Evolutionary conservation across 2,113 vertebrate species (phyloP), one percentile per base, ranked within the genome.

Genomic region (Turdus rufiventris): DNA sequence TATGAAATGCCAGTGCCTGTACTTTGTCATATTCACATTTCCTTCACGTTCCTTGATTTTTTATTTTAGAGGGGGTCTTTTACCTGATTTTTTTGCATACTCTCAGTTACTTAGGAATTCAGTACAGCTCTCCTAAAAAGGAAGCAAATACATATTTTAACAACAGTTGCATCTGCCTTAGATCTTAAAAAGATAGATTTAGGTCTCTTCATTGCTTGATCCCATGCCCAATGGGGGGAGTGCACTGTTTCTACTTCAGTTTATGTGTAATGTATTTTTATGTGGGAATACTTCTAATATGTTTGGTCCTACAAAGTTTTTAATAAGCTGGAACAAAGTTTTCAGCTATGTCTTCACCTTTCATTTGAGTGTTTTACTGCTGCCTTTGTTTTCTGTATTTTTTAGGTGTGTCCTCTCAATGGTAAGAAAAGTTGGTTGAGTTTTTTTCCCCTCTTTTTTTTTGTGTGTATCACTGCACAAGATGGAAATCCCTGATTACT

Each of bases 381-480:
- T 0, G 0, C 57, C 84, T 84, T 61, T 4, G 12, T 77, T 81
- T 91, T 66, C 16, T 28, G 5, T 34, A 3, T 23, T 60, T 33
- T 67, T 76, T 8, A 26, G 19, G 19, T 50, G 4, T 58, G 47
- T 10, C 15, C 26, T 67, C 7, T 11, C 33, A 50, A 16, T 50
- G 8, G 34, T 66, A 56, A 42, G 28, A 66, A 43, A 45, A 29
- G 6, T 40, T 5, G 10, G 14, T 51, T 10, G 51, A 34, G 10
- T 36, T 42, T 31, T 6, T 70, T n/a, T 20, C 4, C 48, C 12
- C 40, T 40, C n/a, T n/a, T 11, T 57, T 61, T 65, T 21, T 48
- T 74, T 77, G 12, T 50, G 23, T 0, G 0, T 24, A 38, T 88
- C 11, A 26, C 26, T 75, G 16, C 18, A 40, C 1, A 2, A 63